Conservation (phyloP, 1,140 invertebrate genomes). For the Lasioglossum baleicum region DNA sequence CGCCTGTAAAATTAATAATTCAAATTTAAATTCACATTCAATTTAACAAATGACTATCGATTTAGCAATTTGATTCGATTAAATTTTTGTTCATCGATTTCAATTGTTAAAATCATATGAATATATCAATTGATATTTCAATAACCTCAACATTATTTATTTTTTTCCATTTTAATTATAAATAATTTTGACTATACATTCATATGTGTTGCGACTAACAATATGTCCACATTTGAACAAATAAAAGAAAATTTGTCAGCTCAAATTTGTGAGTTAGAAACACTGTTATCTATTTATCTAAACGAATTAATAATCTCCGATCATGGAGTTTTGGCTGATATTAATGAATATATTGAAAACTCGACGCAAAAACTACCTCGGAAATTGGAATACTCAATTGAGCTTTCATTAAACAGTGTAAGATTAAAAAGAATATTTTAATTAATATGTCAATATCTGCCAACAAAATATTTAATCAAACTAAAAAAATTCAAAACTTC, state of each 20-base stretch:
- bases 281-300: slow-evolving; percentile 88
- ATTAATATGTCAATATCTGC: too few species aligned
- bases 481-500: too few species aligned
- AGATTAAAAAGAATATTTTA: too few species aligned
- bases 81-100: too few species aligned
- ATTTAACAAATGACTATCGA: slow-evolving; percentile 10
- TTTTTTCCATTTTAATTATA: background rate
- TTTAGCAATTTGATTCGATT: background rate
- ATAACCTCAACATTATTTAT: slow-evolving; percentile 38
- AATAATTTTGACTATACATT: background rate
- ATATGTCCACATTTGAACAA: slow-evolving; percentile 63
- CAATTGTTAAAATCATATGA: too few species aligned
- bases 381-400: slow-evolving; percentile 83
- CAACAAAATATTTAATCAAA: too few species aligned
- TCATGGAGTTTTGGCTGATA: slow-evolving; percentile 81
- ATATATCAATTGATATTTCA: slow-evolving; percentile 12
- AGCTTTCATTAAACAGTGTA: slow-evolving; percentile 78
- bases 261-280: slow-evolving; percentile 88
- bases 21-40: background rate
- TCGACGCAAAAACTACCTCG: slow-evolving; percentile 78
- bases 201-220: too few species aligned
- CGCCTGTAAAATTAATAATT: slow-evolving; percentile 41
- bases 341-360: slow-evolving; percentile 82
- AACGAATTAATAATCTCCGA: slow-evolving; percentile 86
- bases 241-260: slow-evolving; percentile 79